Percentiles rank a stretch among this genome's conserved stretches.
These are phyloP conservation scores for Dipodomys merriami DNA, from an alignment of 2,113 vertebrate species.

Conservation along the genomic window DNA sequence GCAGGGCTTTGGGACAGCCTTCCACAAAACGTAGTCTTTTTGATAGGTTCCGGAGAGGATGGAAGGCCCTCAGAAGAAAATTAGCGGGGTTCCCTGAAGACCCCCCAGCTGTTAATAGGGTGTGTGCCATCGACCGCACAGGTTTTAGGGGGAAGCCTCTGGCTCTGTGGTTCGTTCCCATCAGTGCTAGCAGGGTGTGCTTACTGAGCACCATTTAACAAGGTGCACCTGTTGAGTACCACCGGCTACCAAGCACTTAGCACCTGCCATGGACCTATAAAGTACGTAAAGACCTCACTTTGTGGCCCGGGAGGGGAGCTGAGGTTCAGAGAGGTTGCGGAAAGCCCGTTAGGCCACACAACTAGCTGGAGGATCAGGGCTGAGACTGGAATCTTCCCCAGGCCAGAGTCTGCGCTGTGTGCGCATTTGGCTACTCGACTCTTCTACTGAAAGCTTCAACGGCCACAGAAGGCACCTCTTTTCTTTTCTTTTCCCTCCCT, in stretches of 20 bases:
- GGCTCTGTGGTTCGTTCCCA: neutral
- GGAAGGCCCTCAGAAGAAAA: constrained; percentile 54
- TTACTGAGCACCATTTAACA: neutral
- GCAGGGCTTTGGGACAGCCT: constrained; percentile 28
- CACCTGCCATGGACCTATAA: neutral
- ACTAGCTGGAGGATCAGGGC: neutral
- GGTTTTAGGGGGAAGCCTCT: neutral
- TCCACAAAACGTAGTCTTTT: constrained; percentile 42
- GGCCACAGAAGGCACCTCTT: neutral
- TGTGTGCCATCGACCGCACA: neutral
- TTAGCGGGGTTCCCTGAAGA: constrained; percentile 37
- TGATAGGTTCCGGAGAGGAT: constrained; percentile 3
- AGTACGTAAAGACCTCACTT: neutral
- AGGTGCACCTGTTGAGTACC: neutral
- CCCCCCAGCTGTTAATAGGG: neutral
- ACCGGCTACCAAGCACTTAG: neutral
- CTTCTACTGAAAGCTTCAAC: neutral
- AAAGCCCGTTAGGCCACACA: neutral
- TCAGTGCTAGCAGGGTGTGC: neutral
- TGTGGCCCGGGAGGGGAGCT: neutral
- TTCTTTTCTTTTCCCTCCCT: no score
- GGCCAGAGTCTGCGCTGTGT: no score
- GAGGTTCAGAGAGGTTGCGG: neutral
- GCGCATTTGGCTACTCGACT: neutral
- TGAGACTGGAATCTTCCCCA: neutral